Base-by-base conservation (phyloP, 1,140 invertebrate species). In the Sweltsa coloradensis region DNA sequence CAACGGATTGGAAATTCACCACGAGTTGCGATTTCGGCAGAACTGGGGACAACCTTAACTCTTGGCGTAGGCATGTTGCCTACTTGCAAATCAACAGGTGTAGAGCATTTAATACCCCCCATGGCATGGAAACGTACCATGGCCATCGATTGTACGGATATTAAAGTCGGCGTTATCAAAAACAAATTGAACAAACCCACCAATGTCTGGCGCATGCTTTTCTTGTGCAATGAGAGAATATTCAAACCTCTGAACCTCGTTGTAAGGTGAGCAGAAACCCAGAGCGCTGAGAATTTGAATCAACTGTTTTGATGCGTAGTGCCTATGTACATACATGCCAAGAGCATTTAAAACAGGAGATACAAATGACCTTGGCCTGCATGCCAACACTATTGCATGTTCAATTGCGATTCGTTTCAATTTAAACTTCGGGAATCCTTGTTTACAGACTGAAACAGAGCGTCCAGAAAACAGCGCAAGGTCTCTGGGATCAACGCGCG, bases 81-180 rank as follows among this genome's bases (percentile, higher is more conserved):
- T 19, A 19, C 22, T 47, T n/a, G 34, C 27, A 34, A 22, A 5
- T 42, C n/a, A 26, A 42, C n/a, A 21, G 44, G 51, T 19, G 53
- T 56, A 14, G 45, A 19, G 27, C 48, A 51, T 22, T 16, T 31
- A 18, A 56, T 53, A n/a, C 54, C 53, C n/a, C 56, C 58, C 52
- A 60, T 56, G 19, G 9, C 27, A 43, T 59, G 57, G 41, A 60
- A n/a, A 60, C 1, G 55, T 60, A 14, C 50, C 31, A 22, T 16
- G 31, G n/a, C 55, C 53, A 47, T 55, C 50, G 0, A 60, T 16
- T 11, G 56, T 60, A 19, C 37, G 18, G 9, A 58, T 44, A 51
- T 60, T 55, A 18, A 54, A 47, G 25, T 59, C 57, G 9, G 54
- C 56, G 44, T 60, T 60, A 42, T 60, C 59, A 45, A 55, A 60